These are phyloP conservation scores for Lasius fuliginosus DNA, from an alignment of 2,888 invertebrate genomes.

Conservation along the genomic window DNA sequence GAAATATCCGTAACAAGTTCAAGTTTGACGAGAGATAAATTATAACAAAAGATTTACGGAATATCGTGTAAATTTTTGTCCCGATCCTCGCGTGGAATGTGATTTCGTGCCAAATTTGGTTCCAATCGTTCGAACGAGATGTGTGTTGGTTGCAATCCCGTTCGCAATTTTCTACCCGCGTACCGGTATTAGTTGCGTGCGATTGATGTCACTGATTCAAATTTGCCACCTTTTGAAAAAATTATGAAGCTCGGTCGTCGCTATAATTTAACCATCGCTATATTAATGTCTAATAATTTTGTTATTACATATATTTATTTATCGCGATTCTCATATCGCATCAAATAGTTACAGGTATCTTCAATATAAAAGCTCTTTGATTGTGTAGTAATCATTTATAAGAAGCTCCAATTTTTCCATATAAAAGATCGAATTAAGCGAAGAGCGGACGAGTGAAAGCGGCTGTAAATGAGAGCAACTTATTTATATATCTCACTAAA, in stretches of 20 bases:
- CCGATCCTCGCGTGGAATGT: constrained; percentile 65
- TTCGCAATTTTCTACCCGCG: constrained; percentile 71
- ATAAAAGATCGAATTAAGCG: neutral
- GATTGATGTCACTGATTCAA: constrained; percentile 73
- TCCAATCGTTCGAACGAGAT: constrained; percentile 72
- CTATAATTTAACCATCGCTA: constrained; percentile 59
- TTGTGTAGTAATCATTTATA: constrained; percentile 31
- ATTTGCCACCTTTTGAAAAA: constrained; percentile 73
- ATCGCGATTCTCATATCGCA: neutral
- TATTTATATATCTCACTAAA: constrained; percentile 32
- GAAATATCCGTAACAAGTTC: constrained; percentile 24
- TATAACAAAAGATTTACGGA: constrained; percentile 64
- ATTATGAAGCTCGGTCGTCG: constrained; percentile 67
- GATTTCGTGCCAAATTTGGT: constrained; percentile 78
- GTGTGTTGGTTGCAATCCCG: constrained; percentile 57
- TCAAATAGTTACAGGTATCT: neutral
- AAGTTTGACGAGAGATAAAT: constrained; percentile 35
- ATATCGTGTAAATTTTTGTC: constrained; percentile 71
- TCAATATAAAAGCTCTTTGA: neutral
- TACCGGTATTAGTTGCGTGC: constrained; percentile 69
- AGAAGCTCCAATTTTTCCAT: neutral
- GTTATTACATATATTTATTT: constrained; percentile 37
- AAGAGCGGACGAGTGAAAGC: neutral
- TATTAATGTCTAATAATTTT: constrained; percentile 57
- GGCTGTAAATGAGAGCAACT: neutral